phyloP scores from a whole-genome alignment of 2,888 invertebrate species.

The Spilosoma lubricipeda region DNA sequence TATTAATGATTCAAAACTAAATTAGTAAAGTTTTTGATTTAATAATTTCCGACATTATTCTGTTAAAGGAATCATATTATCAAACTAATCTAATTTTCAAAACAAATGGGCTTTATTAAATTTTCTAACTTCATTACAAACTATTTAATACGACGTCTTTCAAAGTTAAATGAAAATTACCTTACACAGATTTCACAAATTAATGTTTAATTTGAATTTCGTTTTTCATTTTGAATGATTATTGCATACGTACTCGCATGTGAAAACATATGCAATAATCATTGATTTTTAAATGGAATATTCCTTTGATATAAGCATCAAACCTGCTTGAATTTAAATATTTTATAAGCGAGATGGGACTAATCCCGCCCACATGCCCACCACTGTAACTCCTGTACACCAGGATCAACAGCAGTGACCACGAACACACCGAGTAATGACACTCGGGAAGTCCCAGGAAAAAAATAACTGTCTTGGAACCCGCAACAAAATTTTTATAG shows the following conservation, averaged over 20 bases:
- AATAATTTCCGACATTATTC: conserved; percentile 21
- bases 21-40: conserved; percentile 22
- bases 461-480: too few relatives aligned
- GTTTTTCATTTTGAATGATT: background rate
- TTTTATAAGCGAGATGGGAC: too few relatives aligned
- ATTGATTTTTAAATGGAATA: too few relatives aligned
- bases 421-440: too few relatives aligned
- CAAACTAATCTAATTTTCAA: conserved; percentile 25
- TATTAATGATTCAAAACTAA: background rate
- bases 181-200: background rate
- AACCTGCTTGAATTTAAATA: too few relatives aligned
- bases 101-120: conserved; percentile 23
- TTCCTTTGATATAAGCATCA: too few relatives aligned
- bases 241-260: too few relatives aligned
- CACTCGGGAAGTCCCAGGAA: too few relatives aligned
- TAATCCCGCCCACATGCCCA: too few relatives aligned
- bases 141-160: conserved; percentile 5
- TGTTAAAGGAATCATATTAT: conserved; percentile 24
- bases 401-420: too few relatives aligned
- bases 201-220: background rate
- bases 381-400: too few relatives aligned
- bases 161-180: background rate
- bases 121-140: conserved; percentile 18
- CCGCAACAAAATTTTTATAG: too few relatives aligned
- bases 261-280: background rate